Evolutionary conservation across 2,113 vertebrate genomes (phyloP), one percentile per base, ranked within the genome.

Genomic region (Piliocolobus tephrosceles): DNA sequence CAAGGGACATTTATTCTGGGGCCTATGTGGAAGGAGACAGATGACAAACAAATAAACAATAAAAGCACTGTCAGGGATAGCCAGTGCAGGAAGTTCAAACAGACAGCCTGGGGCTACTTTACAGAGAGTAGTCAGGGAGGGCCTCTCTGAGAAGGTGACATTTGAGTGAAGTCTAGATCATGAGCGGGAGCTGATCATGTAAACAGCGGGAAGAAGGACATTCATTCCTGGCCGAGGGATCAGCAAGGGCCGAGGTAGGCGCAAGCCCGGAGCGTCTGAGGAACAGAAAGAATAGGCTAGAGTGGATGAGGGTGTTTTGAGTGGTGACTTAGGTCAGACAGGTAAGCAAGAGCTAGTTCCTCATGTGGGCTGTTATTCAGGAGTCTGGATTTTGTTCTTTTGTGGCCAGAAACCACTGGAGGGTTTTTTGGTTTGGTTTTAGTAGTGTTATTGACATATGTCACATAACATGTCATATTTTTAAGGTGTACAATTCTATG

Each of bases 351-450:
- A 50, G 16, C 22, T 0, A 2, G 30, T 72, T 96, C 13, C 57
- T 85, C 61, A 22, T 23, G 32, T 8, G 38, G 12, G 18, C 38
- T 88, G 23, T 80, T 91, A 38, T 80, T 91, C 25, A 73, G 32
- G 27, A 86, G 14, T 57, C 91, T 50, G n/a, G 52, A 78, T n/a
- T 90, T 91, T 90, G 43, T 40, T 88, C 68, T 95, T 88, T 75
- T 92, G 12, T 38, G 23, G 43, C 38, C 61, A 86, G 55, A 97
- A 91, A 78, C 35, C 58, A 83, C 0, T 73, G 20, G 47, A 72
- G 27, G 43, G n/a, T 52, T 72, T 73, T 45, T 85, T 47, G 2
- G 2, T 50, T 80, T 70, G 6, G 38, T 88, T 91, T 84, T 81
- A 80, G 68, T 35, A 52, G 4, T 17, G 72, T 88, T 88, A 47